Conservation (phyloP, 2,888 invertebrate genomes). For the Alsophila aescularia region DNA sequence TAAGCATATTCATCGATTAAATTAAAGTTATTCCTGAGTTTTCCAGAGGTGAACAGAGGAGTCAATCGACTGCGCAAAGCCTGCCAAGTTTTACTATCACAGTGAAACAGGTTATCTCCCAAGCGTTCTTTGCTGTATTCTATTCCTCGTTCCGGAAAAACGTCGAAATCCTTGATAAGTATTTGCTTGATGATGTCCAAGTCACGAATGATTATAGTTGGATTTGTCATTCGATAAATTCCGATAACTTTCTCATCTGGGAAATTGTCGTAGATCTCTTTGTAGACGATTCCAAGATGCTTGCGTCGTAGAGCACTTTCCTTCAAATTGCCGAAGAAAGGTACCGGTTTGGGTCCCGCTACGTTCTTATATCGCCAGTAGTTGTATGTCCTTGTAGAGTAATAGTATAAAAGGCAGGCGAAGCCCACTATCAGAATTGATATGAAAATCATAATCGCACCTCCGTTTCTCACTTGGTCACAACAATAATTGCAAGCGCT, state of each 20-base stretch:
- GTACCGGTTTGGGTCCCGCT: slow-evolving; percentile 51
- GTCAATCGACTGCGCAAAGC: slow-evolving; percentile 50
- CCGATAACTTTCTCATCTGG: slow-evolving; percentile 60
- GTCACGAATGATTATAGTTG: slow-evolving; percentile 56
- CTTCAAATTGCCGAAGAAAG: slow-evolving; percentile 45
- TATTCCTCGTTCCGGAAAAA: slow-evolving; percentile 54
- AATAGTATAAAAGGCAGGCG: slow-evolving; percentile 34
- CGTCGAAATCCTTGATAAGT: slow-evolving; percentile 59
- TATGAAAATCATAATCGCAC: slow-evolving; percentile 21
- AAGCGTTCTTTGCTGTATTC: slow-evolving; percentile 50
- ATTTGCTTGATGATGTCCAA: slow-evolving; percentile 58
- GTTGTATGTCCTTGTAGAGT: slow-evolving; percentile 42
- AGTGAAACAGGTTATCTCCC: slow-evolving; percentile 59
- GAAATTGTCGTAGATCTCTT: slow-evolving; percentile 55
- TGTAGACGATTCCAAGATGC: slow-evolving; percentile 42
- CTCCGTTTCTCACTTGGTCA: not conserved
- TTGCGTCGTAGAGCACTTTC: slow-evolving; percentile 45
- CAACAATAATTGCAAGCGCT: slow-evolving; percentile 10
- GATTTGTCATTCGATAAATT: slow-evolving; percentile 53
- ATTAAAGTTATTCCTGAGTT: slow-evolving; percentile 50
- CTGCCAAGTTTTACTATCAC: slow-evolving; percentile 50
- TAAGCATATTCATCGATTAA: slow-evolving; percentile 45
- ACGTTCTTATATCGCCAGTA: slow-evolving; percentile 54
- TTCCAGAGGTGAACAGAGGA: slow-evolving; percentile 56
- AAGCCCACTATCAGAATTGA: slow-evolving; percentile 15